Percentiles rank a stretch among this genome's conserved stretches.
These are phyloP conservation scores for Caenorhabditis panamensis DNA, from an alignment of 2,888 invertebrate species.

Conservation along the genomic window DNA sequence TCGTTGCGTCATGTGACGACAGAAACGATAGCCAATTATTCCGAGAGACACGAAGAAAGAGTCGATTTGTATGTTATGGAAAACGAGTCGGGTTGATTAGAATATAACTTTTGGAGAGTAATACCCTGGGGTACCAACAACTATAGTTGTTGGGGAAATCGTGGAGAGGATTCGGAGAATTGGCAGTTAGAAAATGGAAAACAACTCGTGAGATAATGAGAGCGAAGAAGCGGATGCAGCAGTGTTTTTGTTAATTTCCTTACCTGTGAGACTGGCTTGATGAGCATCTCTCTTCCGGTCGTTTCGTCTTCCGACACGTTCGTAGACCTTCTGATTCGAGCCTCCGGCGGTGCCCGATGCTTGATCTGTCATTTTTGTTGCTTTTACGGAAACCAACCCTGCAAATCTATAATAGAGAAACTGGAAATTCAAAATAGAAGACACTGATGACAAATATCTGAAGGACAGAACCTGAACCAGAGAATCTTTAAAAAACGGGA, in stretches of 20 bases:
- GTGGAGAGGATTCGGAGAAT: too few relatives aligned
- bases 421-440: neutral
- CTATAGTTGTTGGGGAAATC: neutral
- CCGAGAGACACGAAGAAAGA: too few relatives aligned
- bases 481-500: too few relatives aligned
- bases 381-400: neutral
- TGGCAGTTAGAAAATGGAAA: too few relatives aligned
- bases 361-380: neutral
- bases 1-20: neutral
- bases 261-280: constrained; percentile 42
- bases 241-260: neutral
- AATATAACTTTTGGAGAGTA: too few relatives aligned
- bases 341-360: neutral
- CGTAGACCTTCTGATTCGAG: constrained; percentile 1
- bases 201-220: too few relatives aligned
- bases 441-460: too few relatives aligned
- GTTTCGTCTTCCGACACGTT: constrained; percentile 37
- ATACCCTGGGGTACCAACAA: too few relatives aligned
- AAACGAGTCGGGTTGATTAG: neutral
- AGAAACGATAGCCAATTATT: neutral
- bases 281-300: constrained; percentile 40
- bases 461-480: neutral
- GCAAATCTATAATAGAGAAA: neutral
- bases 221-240: too few relatives aligned
- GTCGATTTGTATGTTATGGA: too few relatives aligned